Base-by-base conservation (phyloP, 2,888 invertebrate genomes). In the Cremastinae sp. region DNA sequence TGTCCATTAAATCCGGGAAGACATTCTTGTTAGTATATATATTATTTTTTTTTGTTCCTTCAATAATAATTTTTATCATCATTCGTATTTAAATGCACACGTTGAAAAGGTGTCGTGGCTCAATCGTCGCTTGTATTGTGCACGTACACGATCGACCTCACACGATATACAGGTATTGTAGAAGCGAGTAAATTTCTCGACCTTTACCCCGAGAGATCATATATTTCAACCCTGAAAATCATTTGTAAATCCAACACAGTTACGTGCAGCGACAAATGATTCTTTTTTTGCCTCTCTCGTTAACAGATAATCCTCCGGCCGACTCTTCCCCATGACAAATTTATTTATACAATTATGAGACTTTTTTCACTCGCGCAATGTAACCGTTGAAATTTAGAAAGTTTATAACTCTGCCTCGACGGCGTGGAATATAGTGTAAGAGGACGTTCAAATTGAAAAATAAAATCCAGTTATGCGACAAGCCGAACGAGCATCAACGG, bases 191-290 rank as follows among this genome's bases (percentile, higher is more conserved):
- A 72, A 72, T 75, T 62, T 66, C 68, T 68, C 72, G 72, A 75
- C 75, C 75, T 75, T 64, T 72, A 49, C 38, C 53, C 20, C 56
- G 18, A 41, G 20, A 28, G 62, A 75, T 68, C 72, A 58, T 72
- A 62, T 72, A 75, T 72, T 68, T 72, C 66, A 68, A 68, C 68
- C 68, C 61, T 75, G 43, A 75, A 72, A 72, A 75, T 75, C 66
- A 72, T 68, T 72, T 72, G 72, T 75, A 58, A 62, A 75, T 71
- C 49, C 38, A 28, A 28, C 61, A 61, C 38, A 38, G 14, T 43
- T 20, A 43, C 49, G 38, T 20, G 10, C 18, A 10, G 22, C 51
- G 41, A n/a, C 8, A 18, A 9, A 18, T 8, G 20, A 49, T 49
- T 18, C 18, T 51, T 53, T 49, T 53, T 53, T 12, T 22, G 12